Percentiles rank a stretch among this genome's conserved stretches.
Evolutionary conservation across 2,113 vertebrate genomes (phyloP).

Genomic region (Motacilla alba): DNA sequence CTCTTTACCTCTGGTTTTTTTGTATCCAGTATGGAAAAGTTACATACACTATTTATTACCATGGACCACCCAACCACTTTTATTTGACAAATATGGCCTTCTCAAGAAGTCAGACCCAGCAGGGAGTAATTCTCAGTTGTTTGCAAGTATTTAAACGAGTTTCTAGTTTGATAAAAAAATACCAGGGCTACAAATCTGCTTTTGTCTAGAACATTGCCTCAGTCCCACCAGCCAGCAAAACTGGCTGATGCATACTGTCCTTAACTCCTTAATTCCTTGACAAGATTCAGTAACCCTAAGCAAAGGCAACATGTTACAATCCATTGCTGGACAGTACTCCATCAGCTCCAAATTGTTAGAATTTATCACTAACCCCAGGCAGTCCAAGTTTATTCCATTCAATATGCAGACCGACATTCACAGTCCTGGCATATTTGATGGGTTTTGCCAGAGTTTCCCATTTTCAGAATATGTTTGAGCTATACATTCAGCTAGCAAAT

Average conservation of each 20-base stretch:
- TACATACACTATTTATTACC: neutral
- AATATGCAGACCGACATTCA: neutral
- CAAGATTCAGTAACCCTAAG: neutral
- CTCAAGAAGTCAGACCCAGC: neutral
- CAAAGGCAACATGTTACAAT: constrained; percentile 9
- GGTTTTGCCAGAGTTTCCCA: neutral
- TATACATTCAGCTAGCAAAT: neutral
- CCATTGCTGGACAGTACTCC: neutral
- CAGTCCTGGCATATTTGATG: neutral
- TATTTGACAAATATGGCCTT: neutral
- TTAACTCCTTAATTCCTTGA: neutral
- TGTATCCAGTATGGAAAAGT: neutral
- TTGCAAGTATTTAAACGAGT: neutral
- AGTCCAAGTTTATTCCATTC: neutral
- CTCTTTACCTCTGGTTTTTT: neutral
- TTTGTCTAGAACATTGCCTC: neutral
- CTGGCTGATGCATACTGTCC: neutral
- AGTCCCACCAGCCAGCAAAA: neutral
- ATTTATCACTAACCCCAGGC: neutral
- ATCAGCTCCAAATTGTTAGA: neutral
- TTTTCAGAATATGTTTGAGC: neutral
- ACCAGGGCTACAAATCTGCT: neutral
- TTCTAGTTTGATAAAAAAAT: neutral
- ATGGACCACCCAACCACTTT: neutral
- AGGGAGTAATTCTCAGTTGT: neutral